phyloP scores from a whole-genome alignment of 2,797 vertebrate species.

The Sylvia borin region DNA sequence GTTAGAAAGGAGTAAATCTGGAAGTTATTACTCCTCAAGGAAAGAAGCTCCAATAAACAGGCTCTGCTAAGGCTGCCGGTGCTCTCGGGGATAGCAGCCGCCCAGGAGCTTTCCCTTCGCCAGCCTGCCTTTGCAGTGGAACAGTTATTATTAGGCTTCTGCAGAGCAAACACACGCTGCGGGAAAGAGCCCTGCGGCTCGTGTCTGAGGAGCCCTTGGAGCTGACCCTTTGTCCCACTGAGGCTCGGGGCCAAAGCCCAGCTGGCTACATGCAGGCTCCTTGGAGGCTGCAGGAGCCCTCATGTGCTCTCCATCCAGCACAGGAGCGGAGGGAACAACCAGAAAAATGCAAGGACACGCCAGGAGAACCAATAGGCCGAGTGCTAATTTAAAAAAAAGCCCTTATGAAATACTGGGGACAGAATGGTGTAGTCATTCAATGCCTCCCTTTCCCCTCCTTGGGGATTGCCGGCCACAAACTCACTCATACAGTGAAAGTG shows the following conservation, averaged over 20 bases:
- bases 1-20: slow-evolving; percentile 61
- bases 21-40: slow-evolving; percentile 52
- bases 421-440: neutral
- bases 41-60: neutral
- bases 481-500: neutral
- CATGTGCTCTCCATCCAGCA: neutral
- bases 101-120: neutral
- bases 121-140: neutral
- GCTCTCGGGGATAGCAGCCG: neutral
- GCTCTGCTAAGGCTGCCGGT: neutral
- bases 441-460: neutral
- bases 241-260: neutral
- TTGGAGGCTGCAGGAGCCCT: neutral
- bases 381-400: neutral
- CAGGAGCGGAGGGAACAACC: neutral
- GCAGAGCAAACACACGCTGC: neutral
- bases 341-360: neutral
- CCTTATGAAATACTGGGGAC: neutral
- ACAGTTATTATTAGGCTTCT: neutral
- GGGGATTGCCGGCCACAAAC: neutral
- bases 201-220: neutral
- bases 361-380: neutral
- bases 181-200: neutral
- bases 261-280: neutral
- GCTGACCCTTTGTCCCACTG: neutral